phyloP scores from a whole-genome alignment of 2,113 vertebrate species.

The Equus quagga region DNA sequence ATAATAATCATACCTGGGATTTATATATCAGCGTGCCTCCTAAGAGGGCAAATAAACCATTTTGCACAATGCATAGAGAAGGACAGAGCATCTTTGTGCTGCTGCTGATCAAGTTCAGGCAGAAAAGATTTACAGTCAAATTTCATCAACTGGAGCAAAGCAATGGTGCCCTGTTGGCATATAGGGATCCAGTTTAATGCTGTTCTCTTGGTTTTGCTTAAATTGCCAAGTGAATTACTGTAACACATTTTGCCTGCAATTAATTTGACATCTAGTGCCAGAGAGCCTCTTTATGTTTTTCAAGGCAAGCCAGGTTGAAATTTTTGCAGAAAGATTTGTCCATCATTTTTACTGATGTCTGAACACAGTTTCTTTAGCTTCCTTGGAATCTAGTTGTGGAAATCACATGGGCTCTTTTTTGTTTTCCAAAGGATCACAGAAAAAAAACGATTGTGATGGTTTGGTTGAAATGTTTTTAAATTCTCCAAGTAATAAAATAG shows the following conservation, averaged over 20 bases:
- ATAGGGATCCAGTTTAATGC: background rate
- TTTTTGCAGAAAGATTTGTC: background rate
- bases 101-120: background rate
- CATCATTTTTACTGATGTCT: constrained; percentile 7
- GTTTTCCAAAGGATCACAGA: background rate
- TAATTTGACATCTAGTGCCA: constrained; percentile 63
- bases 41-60: constrained; percentile 75
- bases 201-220: constrained; percentile 48
- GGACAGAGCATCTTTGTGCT: background rate
- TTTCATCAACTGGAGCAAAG: background rate
- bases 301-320: background rate
- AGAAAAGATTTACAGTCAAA: constrained; percentile 44
- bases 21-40: constrained; percentile 54
- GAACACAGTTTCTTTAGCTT: background rate
- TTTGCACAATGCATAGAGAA: constrained; percentile 46
- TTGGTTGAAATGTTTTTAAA: background rate
- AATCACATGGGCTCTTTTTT: background rate
- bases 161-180: background rate
- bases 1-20: constrained; percentile 69
- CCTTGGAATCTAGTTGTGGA: background rate
- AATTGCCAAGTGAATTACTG: constrained; percentile 68
- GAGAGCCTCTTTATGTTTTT: constrained; percentile 27
- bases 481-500: background rate
- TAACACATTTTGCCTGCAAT: constrained; percentile 51
- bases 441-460: background rate